These are phyloP conservation scores for Nesometra sesokonis DNA, from an alignment of 35 echinoderm and acorn worm genomes.

Conservation along the genomic window DNA sequence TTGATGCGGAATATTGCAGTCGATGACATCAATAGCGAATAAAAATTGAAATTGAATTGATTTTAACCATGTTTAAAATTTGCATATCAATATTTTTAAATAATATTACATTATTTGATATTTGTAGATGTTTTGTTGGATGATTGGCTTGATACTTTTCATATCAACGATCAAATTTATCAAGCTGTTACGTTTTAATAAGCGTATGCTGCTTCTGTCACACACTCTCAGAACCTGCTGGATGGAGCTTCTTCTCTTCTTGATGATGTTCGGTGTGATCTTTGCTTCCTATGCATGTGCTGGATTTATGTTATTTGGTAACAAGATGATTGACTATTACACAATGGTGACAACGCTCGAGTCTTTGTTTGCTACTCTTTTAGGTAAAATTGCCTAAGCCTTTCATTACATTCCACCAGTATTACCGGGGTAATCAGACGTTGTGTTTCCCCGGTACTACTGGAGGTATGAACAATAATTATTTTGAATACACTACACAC, in stretches of 20 bases:
- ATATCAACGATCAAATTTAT: constrained; percentile 8
- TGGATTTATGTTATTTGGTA: constrained; percentile 7
- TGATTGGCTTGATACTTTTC: not conserved
- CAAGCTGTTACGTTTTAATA: constrained; percentile 4
- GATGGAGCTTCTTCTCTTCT: not conserved
- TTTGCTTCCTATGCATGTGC: not conserved
- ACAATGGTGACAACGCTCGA: not conserved
- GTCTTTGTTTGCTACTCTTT: constrained; percentile 3
- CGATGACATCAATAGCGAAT: too few relatives aligned
- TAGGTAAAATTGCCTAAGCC: too few relatives aligned
- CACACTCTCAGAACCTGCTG: not conserved
- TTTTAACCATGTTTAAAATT: too few relatives aligned
- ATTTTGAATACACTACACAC: too few relatives aligned
- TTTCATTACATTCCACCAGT: too few relatives aligned
- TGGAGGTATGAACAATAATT: too few relatives aligned
- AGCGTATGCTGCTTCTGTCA: not conserved
- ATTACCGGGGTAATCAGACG: too few relatives aligned
- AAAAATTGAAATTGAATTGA: too few relatives aligned
- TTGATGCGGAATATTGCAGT: too few relatives aligned
- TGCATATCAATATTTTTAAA: too few relatives aligned
- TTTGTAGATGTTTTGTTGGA: not conserved
- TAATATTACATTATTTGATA: too few relatives aligned
- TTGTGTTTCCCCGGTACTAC: too few relatives aligned
- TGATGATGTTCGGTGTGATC: not conserved
- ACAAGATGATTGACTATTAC: not conserved